Evolutionary conservation across 2,113 vertebrate genomes (phyloP).

Genomic region (Oreochromis spilurus): DNA sequence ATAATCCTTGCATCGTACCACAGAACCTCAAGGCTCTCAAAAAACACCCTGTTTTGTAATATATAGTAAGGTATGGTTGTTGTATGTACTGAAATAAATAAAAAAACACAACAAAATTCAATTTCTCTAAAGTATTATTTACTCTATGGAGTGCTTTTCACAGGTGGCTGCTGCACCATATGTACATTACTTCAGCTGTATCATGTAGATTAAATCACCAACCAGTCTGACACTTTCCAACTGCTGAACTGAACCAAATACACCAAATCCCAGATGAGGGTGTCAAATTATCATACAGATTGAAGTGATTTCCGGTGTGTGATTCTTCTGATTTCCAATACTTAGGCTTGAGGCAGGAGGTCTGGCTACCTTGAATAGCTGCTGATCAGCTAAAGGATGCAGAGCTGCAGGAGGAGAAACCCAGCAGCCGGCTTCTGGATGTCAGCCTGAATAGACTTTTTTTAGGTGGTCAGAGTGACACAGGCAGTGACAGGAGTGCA

Average conservation of each 20-base stretch:
- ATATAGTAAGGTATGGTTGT: not conserved
- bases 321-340: conserved; percentile 43
- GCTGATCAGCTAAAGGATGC: conserved; percentile 28
- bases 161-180: not conserved
- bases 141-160: not conserved
- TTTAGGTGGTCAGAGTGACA: not conserved
- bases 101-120: not conserved
- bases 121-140: not conserved
- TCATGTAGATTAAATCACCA: conserved; percentile 13
- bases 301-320: conserved; percentile 41
- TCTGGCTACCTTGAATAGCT: conserved; percentile 30
- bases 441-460: not conserved
- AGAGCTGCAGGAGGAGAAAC: conserved; percentile 2
- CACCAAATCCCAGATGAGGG: conserved; percentile 24
- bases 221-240: conserved; percentile 2
- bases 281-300: conserved; percentile 53
- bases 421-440: not conserved
- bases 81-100: not conserved
- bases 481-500: conserved; percentile 9
- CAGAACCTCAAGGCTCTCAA: not conserved
- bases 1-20: not conserved
- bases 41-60: not conserved
- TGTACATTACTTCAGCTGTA: not conserved
- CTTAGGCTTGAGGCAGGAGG: conserved; percentile 29
- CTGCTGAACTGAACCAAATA: not conserved